These are phyloP conservation scores for Macrobrachium nipponense DNA, from an alignment of 1,140 invertebrate species.

Conservation along the genomic window DNA sequence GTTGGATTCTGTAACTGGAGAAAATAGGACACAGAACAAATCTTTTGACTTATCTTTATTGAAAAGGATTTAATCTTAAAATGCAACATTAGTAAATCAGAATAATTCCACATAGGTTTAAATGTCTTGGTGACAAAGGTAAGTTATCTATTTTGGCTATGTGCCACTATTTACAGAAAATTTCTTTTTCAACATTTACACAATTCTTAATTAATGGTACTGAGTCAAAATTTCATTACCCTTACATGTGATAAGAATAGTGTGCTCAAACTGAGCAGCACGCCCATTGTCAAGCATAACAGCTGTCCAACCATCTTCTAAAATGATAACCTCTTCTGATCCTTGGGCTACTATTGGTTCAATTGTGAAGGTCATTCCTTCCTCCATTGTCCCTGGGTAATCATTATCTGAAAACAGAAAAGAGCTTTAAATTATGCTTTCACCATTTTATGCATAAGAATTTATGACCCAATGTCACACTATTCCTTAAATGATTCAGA, in stretches of 20 bases:
- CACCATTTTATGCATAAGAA: not conserved
- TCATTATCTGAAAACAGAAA: conserved; percentile 75
- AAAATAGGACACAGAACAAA: too few species aligned
- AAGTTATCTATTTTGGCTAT: too few species aligned
- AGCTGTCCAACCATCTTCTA: conserved; percentile 91
- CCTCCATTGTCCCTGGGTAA: conserved; percentile 79
- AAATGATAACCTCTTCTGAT: conserved; percentile 75
- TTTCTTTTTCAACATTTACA: too few species aligned
- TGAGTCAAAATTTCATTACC: conserved; percentile 68
- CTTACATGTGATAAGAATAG: conserved; percentile 82
- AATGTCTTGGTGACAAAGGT: too few species aligned
- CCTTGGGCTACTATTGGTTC: conserved; percentile 90
- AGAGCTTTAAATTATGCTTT: not conserved
- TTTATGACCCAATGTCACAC: not conserved
- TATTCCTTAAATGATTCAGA: too few species aligned
- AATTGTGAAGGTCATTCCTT: conserved; percentile 94
- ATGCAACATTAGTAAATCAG: too few species aligned
- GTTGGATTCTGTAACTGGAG: too few species aligned
- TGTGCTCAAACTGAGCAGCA: conserved; percentile 93
- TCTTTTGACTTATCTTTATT: too few species aligned
- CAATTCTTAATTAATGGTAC: not conserved
- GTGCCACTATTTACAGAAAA: too few species aligned
- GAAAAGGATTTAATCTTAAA: too few species aligned
- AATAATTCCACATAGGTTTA: too few species aligned
- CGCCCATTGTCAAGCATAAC: conserved; percentile 82